Evolutionary conservation across 2,888 invertebrate species (phyloP), one percentile per base, ranked within the genome.

Genomic region (Xylocampa areola): DNA sequence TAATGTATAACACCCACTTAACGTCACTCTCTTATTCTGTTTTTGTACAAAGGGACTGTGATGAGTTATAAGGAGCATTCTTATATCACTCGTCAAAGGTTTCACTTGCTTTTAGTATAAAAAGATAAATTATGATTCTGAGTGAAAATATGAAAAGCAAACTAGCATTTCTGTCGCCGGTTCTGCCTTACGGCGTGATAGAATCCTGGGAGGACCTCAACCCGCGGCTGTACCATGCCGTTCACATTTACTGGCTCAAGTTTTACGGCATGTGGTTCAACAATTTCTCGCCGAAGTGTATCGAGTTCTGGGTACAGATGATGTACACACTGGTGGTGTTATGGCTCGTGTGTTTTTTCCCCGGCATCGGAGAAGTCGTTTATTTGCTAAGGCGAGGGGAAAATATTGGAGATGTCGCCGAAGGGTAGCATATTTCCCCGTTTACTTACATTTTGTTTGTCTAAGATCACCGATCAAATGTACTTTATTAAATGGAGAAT

Each of bases 311-410:
- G 94, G 48, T 88, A 10, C 87, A 87, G 59, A 75, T 88, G 67
- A 48, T 84, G 17, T 94, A 94, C 65, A 87, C 89, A 2, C 40
- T 85, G 17, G 43, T 81, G 32, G 88, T 94, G 50, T 79, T 94
- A 72, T 93, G 86, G 84, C 84, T 94, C n/a, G 92, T 94, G 40
- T 93, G 92, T 80, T 86, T 94, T 77, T 77, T 94, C 66, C 94
- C 94, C 49, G 93, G 94, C 64, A 93, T 94, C 37, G 95, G 95
- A 16, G 95, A 95, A 85, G 92, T 95, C 84, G 95, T 96, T 87
- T 96, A 96, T 92, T 95, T 96, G 77, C 94, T 96, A 57, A 95
- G 94, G 87, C 95, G 95, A 69, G 92, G 94, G 50, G 95, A 95
- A 74, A 94, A 94, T 77, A 95, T 96, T 72, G 95, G 95, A 52